phyloP scores from a whole-genome alignment of 2,888 invertebrate genomes.

The Hermaeophaga mercurialis region DNA sequence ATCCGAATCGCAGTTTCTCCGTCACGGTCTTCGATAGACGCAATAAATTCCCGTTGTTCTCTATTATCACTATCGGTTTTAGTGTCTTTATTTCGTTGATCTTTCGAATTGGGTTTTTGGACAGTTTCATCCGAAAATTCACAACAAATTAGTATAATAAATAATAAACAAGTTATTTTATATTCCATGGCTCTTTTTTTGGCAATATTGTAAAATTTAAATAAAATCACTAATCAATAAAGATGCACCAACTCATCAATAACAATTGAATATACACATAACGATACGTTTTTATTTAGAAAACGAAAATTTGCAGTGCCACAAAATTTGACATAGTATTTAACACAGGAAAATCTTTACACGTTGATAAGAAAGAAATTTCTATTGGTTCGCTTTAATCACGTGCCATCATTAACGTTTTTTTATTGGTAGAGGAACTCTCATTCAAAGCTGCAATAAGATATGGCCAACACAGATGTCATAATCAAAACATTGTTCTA shows the following conservation, averaged over 20 bases:
- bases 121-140: constrained; percentile 49
- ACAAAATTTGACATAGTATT: no score
- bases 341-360: no score
- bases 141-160: constrained; percentile 48
- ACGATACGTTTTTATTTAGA: neutral
- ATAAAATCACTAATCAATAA: neutral
- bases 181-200: constrained; percentile 10
- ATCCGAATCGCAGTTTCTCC: constrained; percentile 51
- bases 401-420: no score
- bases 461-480: no score
- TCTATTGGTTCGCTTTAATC: no score
- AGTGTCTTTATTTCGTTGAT: constrained; percentile 20
- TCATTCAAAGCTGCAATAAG: no score
- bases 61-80: constrained; percentile 13
- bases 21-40: constrained; percentile 48
- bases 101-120: constrained; percentile 42
- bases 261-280: constrained; percentile 4
- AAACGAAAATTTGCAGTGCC: neutral
- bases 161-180: constrained; percentile 30
- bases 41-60: constrained; percentile 45
- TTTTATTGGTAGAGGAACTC: no score
- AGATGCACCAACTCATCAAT: neutral
- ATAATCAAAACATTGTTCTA: no score
- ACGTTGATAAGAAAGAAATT: no score
- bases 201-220: no score